Percentiles rank a stretch among this genome's conserved stretches.
Conservation (phyloP, 1,140 invertebrate genomes). For the Diploscapter pachys region DNA sequence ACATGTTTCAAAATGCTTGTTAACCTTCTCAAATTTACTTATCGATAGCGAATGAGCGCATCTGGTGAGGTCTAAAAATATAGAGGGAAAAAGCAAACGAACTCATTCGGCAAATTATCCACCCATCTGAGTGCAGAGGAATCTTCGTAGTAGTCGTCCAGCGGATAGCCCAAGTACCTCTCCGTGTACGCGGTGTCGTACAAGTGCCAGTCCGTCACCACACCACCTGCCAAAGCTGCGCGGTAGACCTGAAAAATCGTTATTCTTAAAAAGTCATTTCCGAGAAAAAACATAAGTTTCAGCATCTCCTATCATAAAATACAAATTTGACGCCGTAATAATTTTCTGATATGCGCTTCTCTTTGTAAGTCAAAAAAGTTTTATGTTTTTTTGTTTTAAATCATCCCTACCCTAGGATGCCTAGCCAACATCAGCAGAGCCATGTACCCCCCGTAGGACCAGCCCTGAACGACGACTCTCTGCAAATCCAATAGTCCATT, state of each 20-base stretch:
- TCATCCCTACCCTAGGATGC: constrained; percentile 38
- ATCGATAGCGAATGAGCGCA: too few relatives aligned
- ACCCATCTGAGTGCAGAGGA: constrained; percentile 76
- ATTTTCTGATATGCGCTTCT: too few relatives aligned
- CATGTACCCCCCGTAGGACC: constrained; percentile 82
- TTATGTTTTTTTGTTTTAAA: too few relatives aligned
- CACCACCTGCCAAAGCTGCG: constrained; percentile 83
- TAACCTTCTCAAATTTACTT: too few relatives aligned
- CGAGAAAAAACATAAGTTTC: constrained; percentile 1
- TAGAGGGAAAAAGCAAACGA: constrained; percentile 58
- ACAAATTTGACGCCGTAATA: neutral
- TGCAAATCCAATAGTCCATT: constrained; percentile 72
- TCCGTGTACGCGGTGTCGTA: constrained; percentile 92
- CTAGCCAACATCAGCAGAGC: constrained; percentile 46
- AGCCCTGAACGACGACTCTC: constrained; percentile 90
- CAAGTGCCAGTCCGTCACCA: constrained; percentile 90
- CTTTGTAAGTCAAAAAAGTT: too few relatives aligned
- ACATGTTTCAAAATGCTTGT: too few relatives aligned
- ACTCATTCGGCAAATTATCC: constrained; percentile 84
- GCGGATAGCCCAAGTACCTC: constrained; percentile 89
- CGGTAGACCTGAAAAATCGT: constrained; percentile 33
- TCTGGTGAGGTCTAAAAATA: too few relatives aligned
- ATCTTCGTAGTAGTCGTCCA: constrained; percentile 72
- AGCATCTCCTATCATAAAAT: neutral
- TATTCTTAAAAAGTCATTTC: neutral